Evolutionary conservation across 2,797 vertebrate species (phyloP), one percentile per base, ranked within the genome.

Genomic region (Dendrocincla fuliginosa): DNA sequence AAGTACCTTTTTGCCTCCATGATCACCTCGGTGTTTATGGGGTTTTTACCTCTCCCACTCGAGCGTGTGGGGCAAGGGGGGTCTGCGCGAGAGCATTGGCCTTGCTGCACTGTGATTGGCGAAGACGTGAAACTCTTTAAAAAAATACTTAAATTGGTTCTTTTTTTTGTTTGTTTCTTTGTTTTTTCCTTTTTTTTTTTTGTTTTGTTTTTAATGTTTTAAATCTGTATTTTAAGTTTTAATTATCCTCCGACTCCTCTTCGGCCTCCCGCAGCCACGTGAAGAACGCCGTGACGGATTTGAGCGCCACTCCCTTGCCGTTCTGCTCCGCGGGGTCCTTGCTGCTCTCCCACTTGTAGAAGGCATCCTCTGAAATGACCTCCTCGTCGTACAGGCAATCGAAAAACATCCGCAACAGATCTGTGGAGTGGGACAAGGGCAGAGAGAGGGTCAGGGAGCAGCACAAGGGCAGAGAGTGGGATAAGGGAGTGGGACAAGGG

Each of bases 221-320:
- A 71, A 90, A 78, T 93, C 97, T 97, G 91, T 96, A 96, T 41
- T 63, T 97, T 96, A 96, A 97, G 97, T 95, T 96, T 99, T 98
- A 99, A 98, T 99, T 99, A 96, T 99, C 99, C 97, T 99, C 99
- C 0, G 99, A 99, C 97, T 99, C 99, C 97, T 99, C 99, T 96
- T 99, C 99, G 0, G 99, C 99, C 97, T 99, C 99, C 46, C 99
- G 98, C 90, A 99, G 98, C 99, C 99, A 99, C 4, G 99, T 99
- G 97, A 99, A 99, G 97, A 99, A 99, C 0, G 99, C 99, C 0
- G 99, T 99, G 94, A 99, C 99, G 0, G 99, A 99, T 84, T 99
- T 99, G 24, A 99, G 98, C 52, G 99, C 99, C 91, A 99, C 99
- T 10, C 98, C 99, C 87, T 99, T 99, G 61, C 99, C 99, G 9